Evolutionary conservation across 1,140 invertebrate genomes (phyloP), one percentile per base, ranked within the genome.

Genomic region (Orchestia grillus): DNA sequence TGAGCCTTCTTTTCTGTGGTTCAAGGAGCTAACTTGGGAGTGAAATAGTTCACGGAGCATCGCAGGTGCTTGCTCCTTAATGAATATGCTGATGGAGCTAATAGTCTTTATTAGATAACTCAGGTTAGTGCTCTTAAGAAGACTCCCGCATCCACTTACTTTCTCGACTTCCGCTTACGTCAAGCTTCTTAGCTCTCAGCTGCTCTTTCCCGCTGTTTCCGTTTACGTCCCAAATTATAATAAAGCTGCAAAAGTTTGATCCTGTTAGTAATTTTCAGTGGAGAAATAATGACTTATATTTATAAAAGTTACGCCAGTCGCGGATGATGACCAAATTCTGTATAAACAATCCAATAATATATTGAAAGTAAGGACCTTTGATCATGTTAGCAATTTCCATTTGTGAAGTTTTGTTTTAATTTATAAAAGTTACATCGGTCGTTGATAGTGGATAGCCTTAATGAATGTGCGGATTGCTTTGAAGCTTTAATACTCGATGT

Each of bases 51-150:
- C 62, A 77, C 62, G 62, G 36, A 77, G 62, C 62, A 77, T 36
- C 15, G 88, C 88, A 45, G 44, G 92, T 45, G 8, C 92, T 94
- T 45, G 92, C 92, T 47, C 43, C 44, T 94, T 94, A 94, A 94
- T 94, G 92, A 94, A 94, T 94, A 94, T 94, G 92, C 92, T 45
- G 92, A 94, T 94, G 92, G 40, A 44, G 92, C 92, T 94, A 94
- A 94, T 94, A 44, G 92, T 47, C 92, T 44, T 94, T 94, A 94
- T 94, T 94, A 94, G 92, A 45, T 94, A 94, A 94, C 44, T 94
- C 44, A 47, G 3, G 36, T 94, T 94, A 47, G 44, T 44, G 92
- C 92, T 94, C 92, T 19, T 41, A 15, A 45, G 90, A 92, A 92
- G 44, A 44, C 92, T 94, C 43, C 16, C 19, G 92, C 92, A n/a